Evolutionary conservation across 2,888 invertebrate genomes (phyloP).

Genomic region (Cenopis cana): DNA sequence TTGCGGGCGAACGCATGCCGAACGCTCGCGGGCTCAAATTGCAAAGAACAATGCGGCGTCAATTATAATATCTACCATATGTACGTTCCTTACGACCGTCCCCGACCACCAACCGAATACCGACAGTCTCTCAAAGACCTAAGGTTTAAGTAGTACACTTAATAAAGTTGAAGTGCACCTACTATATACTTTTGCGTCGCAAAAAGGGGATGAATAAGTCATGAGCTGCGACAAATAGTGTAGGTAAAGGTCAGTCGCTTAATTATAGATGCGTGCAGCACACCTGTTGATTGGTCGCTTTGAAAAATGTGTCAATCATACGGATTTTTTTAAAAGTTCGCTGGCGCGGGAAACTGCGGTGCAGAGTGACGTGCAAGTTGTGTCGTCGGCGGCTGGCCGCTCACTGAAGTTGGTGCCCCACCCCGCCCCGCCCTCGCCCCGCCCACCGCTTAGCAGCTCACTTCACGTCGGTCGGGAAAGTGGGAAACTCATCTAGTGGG

Average conservation of each 20-base stretch:
- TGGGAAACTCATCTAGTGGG: constrained; percentile 72
- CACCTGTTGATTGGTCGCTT: constrained; percentile 68
- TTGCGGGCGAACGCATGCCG: constrained; percentile 73
- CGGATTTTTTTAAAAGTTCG: constrained; percentile 51
- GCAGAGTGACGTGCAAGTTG: constrained; percentile 54
- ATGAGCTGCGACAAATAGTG: constrained; percentile 80
- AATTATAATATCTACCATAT: constrained; percentile 75
- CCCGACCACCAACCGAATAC: constrained; percentile 7
- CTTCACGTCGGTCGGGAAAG: constrained; percentile 75
- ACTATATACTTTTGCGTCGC: constrained; percentile 60
- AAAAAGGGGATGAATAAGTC: constrained; percentile 80
- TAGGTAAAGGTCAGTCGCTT: constrained; percentile 77
- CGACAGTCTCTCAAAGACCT: not conserved
- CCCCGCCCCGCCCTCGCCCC: constrained; percentile 69
- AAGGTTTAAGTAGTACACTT: constrained; percentile 13
- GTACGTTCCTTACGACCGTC: constrained; percentile 46
- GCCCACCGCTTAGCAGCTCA: constrained; percentile 70
- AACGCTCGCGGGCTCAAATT: constrained; percentile 65
- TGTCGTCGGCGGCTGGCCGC: constrained; percentile 49
- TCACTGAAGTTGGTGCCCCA: constrained; percentile 57
- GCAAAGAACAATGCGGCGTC: constrained; percentile 63
- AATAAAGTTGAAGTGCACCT: constrained; percentile 2
- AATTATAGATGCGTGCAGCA: constrained; percentile 69
- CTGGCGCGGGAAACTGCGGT: constrained; percentile 62
- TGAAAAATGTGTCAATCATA: constrained; percentile 46